Evolutionary conservation across 2,888 invertebrate genomes (phyloP), one percentile per base, ranked within the genome.

Genomic region (Apotomis capreana): DNA sequence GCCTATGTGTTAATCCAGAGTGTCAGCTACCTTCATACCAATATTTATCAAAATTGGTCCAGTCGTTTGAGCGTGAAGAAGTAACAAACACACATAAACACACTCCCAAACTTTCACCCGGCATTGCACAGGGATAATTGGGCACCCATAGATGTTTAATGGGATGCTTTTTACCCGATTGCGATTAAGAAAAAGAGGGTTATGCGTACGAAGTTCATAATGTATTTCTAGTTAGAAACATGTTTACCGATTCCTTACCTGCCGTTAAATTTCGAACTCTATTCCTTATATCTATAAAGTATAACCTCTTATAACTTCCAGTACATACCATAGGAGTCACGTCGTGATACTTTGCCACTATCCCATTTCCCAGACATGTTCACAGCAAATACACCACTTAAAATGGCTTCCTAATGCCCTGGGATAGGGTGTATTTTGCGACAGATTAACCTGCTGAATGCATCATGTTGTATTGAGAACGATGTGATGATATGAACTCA

Each of bases 281-380:
- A 37, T 51, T 10, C 9, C 10, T 8, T 4, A 26, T 3, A 10
- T 12, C 4, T 8, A 15, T 15, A 26, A 26, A 63, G 58, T 58
- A 6, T 15, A 63, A n/a, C 5, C 52, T 63, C 37, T 3, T n/a
- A 5, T 59, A 4, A 52, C 15, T 44, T 2, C 44, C 40, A 10
- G 4, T 36, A 54, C 68, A 60, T 61, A 68, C 68, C 60, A 68
- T 60, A 60, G 52, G 54, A 54, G 60, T 44, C 60, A 61, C 37
- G 62, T 70, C 59, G 70, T 64, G 64, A 59, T 64, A 70, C 64
- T 64, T 64, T 59, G 58, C 70, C 52, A 64, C 64, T 64, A 51
- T 64, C 70, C 63, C 40, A 61, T 67, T 75, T 76, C 73, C 67
- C 74, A 74, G 46, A 49, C 58, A 37, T 59, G 9, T 8, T 44